A percentile compares a stretch with the other conserved stretches of the same genome.
Conservation (phyloP, 1,140 invertebrate species). For the Sweltsa coloradensis region DNA sequence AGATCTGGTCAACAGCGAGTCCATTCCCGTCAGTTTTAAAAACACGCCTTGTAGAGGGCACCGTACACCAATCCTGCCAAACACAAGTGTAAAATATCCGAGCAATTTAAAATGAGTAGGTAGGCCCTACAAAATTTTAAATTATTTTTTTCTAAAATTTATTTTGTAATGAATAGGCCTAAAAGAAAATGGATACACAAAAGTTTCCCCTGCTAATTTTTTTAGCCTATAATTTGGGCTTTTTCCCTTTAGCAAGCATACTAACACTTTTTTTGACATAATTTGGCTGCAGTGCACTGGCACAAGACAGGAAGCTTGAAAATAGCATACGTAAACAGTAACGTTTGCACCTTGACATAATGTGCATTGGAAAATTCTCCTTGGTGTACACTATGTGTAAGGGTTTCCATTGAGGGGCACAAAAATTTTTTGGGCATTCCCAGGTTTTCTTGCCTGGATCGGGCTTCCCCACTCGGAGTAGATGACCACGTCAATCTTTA, state of each 20-base stretch:
- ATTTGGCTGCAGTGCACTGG: too few species aligned
- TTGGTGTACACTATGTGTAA: constrained; percentile 70
- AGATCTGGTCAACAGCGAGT: constrained; percentile 62
- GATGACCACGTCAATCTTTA: too few species aligned
- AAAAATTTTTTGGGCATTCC: constrained; percentile 45
- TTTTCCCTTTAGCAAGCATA: too few species aligned
- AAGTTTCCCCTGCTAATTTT: too few species aligned
- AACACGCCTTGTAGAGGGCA: constrained; percentile 63
- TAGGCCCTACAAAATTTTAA: too few species aligned
- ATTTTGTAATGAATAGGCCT: too few species aligned
- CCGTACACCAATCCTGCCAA: constrained; percentile 71
- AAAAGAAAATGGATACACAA: too few species aligned
- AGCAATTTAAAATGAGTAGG: too few species aligned
- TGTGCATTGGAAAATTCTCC: constrained; percentile 53
- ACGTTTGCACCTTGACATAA: constrained; percentile 66
- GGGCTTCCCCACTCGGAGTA: constrained; percentile 46
- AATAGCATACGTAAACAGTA: constrained; percentile 5
- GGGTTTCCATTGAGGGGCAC: constrained; percentile 57
- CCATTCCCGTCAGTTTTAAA: constrained; percentile 60
- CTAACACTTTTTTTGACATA: too few species aligned
- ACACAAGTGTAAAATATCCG: too few species aligned
- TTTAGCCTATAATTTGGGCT: too few species aligned
- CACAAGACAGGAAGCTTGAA: constrained; percentile 1
- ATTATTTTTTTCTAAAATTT: too few species aligned
- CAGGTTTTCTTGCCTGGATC: constrained; percentile 42